These are phyloP conservation scores for Aselliscus stoliczkanus DNA, from an alignment of 2,797 vertebrate genomes.

Conservation along the genomic window DNA sequence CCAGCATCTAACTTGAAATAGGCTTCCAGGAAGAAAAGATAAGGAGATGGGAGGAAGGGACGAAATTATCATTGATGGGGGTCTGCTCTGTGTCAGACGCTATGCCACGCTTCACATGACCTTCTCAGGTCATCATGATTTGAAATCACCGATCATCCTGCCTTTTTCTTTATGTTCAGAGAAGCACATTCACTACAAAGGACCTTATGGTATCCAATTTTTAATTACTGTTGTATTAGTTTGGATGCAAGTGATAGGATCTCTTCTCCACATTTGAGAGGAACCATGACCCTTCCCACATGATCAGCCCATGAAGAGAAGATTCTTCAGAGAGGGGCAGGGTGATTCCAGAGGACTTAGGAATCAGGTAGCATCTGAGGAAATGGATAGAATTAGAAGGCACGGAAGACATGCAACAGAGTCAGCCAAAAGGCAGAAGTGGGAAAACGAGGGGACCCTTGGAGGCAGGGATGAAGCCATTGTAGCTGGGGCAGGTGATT, in stretches of 20 bases:
- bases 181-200: slow-evolving; percentile 9
- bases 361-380: background rate
- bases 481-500: accelerated
- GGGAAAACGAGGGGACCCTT: background rate
- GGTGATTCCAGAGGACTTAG: background rate
- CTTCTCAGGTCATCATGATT: background rate
- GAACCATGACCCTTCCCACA: background rate
- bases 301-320: background rate
- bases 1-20: background rate
- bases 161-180: slow-evolving; percentile 5
- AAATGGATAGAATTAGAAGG: background rate
- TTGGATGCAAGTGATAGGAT: background rate
- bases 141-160: background rate
- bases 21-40: slow-evolving; percentile 38
- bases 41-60: background rate
- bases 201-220: background rate
- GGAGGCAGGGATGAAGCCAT: background rate
- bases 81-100: background rate
- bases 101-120: background rate
- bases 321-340: background rate
- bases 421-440: background rate
- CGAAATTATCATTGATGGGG: too few species aligned
- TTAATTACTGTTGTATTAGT: background rate
- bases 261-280: background rate
- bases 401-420: background rate